phyloP scores from a whole-genome alignment of 2,888 invertebrate genomes.

The Dexiosoma caninum region DNA sequence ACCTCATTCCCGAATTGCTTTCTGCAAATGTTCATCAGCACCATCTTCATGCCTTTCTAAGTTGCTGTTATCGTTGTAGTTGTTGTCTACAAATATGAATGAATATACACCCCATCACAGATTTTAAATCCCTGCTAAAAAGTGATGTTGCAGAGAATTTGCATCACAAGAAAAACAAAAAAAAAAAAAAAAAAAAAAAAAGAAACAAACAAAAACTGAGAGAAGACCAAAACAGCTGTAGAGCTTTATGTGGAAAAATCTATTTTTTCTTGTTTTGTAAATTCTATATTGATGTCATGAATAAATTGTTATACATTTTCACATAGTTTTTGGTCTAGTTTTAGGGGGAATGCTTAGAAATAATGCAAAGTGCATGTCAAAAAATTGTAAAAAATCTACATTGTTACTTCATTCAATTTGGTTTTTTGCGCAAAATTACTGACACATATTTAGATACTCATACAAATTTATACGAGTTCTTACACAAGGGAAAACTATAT shows the following conservation, averaged over 20 bases:
- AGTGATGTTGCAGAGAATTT: conserved; percentile 1
- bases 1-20: conserved; percentile 13
- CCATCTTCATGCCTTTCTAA: neutral
- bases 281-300: conserved; percentile 53
- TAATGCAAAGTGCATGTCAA: neutral
- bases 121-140: conserved; percentile 2
- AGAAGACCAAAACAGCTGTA: conserved; percentile 26
- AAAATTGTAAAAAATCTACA: conserved; percentile 1
- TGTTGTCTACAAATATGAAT: too few species aligned
- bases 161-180: neutral
- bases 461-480: neutral
- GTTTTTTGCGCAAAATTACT: neutral
- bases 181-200: too few species aligned
- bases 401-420: conserved; percentile 41
- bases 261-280: neutral
- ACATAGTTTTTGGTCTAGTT: conserved; percentile 37
- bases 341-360: neutral
- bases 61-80: neutral
- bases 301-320: conserved; percentile 59
- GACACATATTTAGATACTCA: neutral
- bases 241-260: conserved; percentile 18
- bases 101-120: neutral
- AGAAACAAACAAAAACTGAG: too few species aligned
- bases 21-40: neutral
- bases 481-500: neutral